A percentile compares a stretch with the other conserved stretches of the same genome.
Evolutionary conservation across 2,113 vertebrate genomes (phyloP).

Genomic region (Mastomys coucha): DNA sequence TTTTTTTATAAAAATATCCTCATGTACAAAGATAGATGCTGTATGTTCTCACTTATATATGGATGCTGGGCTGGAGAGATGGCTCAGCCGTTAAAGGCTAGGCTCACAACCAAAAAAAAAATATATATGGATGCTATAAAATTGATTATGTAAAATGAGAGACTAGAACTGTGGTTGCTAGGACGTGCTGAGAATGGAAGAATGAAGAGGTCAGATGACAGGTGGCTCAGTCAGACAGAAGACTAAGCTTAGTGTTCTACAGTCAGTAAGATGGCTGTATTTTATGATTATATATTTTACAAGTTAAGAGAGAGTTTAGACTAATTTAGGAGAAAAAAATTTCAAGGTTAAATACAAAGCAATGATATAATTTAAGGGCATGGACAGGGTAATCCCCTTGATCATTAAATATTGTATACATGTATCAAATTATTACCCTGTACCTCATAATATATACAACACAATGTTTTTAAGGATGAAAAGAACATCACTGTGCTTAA

Average conservation of each 20-base stretch:
- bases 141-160: background rate
- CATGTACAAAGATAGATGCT: background rate
- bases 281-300: background rate
- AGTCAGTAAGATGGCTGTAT: background rate
- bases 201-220: background rate
- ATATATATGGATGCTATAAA: background rate
- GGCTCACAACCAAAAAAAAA: no score
- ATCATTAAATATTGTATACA: background rate
- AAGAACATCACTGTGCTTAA: background rate
- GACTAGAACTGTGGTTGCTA: background rate
- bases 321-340: background rate
- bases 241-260: background rate
- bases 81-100: no score
- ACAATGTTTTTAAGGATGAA: background rate
- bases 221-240: no score
- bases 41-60: background rate
- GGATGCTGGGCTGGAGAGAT: no score
- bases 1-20: background rate
- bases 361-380: background rate
- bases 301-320: no score
- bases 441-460: background rate
- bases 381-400: background rate
- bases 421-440: background rate
- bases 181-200: background rate
- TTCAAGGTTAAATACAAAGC: background rate